Percentiles rank a stretch among this genome's conserved stretches.
These are phyloP conservation scores for Amiota minor DNA, from an alignment of 2,888 invertebrate species.

Conservation along the genomic window DNA sequence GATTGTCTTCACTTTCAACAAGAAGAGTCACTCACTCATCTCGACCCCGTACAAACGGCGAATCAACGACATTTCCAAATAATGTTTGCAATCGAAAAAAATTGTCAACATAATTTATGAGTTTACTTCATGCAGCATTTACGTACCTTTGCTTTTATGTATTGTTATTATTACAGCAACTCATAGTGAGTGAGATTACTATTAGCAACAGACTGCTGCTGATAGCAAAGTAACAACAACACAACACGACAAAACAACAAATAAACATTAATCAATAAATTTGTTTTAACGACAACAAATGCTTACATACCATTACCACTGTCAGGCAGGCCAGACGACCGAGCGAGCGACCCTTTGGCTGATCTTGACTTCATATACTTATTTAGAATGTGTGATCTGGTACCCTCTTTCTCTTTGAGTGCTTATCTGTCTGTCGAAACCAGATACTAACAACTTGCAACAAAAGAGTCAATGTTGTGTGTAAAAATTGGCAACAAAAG, in stretches of 20 bases:
- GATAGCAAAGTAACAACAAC: neutral
- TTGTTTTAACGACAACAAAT: slow-evolving; percentile 64
- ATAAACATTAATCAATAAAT: slow-evolving; percentile 71
- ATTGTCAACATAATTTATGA: slow-evolving; percentile 29
- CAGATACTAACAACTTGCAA: slow-evolving; percentile 12
- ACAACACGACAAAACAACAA: neutral
- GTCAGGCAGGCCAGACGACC: too few species aligned
- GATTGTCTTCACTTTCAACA: slow-evolving; percentile 53
- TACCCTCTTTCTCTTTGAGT: too few species aligned
- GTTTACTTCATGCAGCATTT: slow-evolving; percentile 26
- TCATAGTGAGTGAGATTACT: neutral
- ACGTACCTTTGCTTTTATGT: slow-evolving; percentile 12
- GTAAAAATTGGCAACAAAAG: slow-evolving; percentile 18
- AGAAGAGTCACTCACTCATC: neutral
- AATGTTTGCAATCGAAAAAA: neutral
- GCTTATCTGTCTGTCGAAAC: neutral
- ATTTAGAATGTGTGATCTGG: too few species aligned
- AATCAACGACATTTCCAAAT: neutral
- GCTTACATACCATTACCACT: slow-evolving; percentile 36
- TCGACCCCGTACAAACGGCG: neutral
- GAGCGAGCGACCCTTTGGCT: too few species aligned
- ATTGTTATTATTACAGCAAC: neutral
- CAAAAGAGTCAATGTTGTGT: slow-evolving; percentile 27
- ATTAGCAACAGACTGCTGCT: neutral
- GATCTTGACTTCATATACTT: too few species aligned